Percentiles rank a stretch among this genome's conserved stretches.
phyloP scores from a whole-genome alignment of 1,140 invertebrate species.

The Agrypnia vestita region DNA sequence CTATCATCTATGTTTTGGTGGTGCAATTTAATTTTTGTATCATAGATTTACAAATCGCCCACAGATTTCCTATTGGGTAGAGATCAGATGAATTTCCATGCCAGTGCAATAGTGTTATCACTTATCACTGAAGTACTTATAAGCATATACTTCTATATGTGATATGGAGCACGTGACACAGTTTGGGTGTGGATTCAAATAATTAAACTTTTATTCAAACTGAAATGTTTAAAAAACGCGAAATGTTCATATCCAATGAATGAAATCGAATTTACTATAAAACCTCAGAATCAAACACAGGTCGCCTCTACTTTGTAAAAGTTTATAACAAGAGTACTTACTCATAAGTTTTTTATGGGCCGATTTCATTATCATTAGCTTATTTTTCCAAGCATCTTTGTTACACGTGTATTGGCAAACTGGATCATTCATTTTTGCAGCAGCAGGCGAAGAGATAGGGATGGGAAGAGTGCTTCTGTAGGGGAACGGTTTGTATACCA shows the following conservation, averaged over 20 bases:
- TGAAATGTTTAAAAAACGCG: background rate
- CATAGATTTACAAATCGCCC: too few species aligned
- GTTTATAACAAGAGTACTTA: constrained; percentile 39
- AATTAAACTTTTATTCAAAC: background rate
- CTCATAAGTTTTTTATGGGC: constrained; percentile 39
- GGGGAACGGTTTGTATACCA: constrained; percentile 43
- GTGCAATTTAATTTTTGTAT: too few species aligned
- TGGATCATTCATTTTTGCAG: constrained; percentile 35
- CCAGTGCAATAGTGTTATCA: too few species aligned
- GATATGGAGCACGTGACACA: background rate
- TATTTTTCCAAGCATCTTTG: constrained; percentile 52
- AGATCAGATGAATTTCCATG: too few species aligned
- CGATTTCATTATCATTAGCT: constrained; percentile 33
- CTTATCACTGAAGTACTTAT: too few species aligned
- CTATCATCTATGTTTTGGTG: too few species aligned
- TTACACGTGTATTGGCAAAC: constrained; percentile 17
- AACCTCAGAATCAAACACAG: too few species aligned
- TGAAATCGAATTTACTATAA: too few species aligned
- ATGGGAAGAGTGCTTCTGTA: constrained; percentile 36
- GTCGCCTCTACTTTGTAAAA: too few species aligned
- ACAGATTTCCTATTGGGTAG: too few species aligned
- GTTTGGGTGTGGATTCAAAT: background rate
- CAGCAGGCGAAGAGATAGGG: constrained; percentile 6
- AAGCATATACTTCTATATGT: too few species aligned
- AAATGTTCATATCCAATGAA: background rate